Percentiles rank a stretch among this genome's conserved stretches.
Evolutionary conservation across 2,113 vertebrate genomes (phyloP).

Genomic region (Pionites leucogaster): DNA sequence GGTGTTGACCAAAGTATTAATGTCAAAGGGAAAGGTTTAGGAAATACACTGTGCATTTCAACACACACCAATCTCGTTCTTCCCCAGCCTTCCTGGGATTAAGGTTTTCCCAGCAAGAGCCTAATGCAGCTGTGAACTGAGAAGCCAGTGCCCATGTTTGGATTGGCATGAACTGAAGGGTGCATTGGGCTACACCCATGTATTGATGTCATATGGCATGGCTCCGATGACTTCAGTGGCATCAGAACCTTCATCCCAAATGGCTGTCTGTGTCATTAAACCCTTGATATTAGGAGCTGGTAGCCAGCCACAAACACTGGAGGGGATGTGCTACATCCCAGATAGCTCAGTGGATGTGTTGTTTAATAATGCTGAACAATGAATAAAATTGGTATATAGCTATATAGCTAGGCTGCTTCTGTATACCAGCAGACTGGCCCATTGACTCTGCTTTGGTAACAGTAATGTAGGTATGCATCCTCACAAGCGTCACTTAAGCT

Average conservation of each 20-base stretch:
- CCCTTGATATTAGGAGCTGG: background rate
- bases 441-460: background rate
- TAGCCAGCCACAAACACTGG: background rate
- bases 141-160: rapidly evolving
- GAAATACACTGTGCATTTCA: background rate
- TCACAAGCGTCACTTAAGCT: background rate
- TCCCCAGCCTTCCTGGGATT: background rate
- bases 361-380: background rate
- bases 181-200: background rate
- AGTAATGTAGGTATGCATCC: background rate
- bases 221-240: background rate
- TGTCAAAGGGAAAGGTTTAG: background rate
- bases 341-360: background rate
- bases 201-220: rapidly evolving
- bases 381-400: background rate
- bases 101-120: background rate
- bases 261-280: background rate
- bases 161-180: background rate
- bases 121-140: background rate
- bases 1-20: background rate
- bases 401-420: background rate
- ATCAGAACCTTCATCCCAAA: background rate
- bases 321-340: background rate
- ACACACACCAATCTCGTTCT: background rate
- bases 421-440: background rate